Evolutionary conservation across 2,797 vertebrate genomes (phyloP).

Genomic region (Enteromius mattozi): DNA sequence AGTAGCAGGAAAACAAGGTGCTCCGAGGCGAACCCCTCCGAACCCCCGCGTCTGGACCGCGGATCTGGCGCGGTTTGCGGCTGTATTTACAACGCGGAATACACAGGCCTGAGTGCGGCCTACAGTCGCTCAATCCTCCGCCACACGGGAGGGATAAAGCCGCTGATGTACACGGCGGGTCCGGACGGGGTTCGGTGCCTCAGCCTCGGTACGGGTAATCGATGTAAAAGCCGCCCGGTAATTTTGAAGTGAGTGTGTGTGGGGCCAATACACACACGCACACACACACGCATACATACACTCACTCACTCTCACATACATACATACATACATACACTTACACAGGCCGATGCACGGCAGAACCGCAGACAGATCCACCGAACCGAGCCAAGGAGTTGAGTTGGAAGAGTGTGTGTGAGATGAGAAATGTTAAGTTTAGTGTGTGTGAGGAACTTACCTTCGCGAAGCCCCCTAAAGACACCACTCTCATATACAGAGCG

Average conservation of each 20-base stretch:
- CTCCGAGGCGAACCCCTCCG: background rate
- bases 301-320: background rate
- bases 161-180: constrained; percentile 75
- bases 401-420: background rate
- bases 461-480: constrained; percentile 97
- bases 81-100: constrained; percentile 66
- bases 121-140: constrained; percentile 86
- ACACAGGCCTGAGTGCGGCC: constrained; percentile 93
- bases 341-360: constrained; percentile 33
- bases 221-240: constrained; percentile 95
- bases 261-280: constrained; percentile 36
- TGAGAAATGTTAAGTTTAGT: constrained; percentile 66
- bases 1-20: background rate
- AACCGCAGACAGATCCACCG: constrained; percentile 8
- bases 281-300: background rate
- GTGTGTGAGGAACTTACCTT: constrained; percentile 89
- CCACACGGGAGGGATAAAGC: constrained; percentile 73
- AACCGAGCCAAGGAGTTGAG: background rate
- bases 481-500: constrained; percentile 97
- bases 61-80: constrained; percentile 54
- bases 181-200: constrained; percentile 80
- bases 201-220: constrained; percentile 86
- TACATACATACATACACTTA: background rate
- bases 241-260: constrained; percentile 84
- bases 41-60: constrained; percentile 47